A percentile compares a stretch with the other conserved stretches of the same genome.
Evolutionary conservation across 2,888 invertebrate genomes (phyloP).

Genomic region (Arctia plantaginis): DNA sequence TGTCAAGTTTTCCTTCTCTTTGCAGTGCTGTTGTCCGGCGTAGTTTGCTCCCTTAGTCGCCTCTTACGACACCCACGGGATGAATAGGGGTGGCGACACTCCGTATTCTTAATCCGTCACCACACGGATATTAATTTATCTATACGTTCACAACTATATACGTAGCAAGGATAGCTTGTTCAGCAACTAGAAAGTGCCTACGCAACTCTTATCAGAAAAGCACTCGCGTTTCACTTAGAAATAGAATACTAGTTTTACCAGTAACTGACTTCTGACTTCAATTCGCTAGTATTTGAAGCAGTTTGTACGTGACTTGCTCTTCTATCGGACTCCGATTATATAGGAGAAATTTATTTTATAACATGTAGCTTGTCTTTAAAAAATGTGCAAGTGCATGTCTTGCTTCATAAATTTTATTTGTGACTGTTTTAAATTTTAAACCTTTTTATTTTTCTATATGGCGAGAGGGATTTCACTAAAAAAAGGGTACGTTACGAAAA

Average conservation of each 20-base stretch:
- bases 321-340: neutral
- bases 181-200: conserved; percentile 8
- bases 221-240: conserved; percentile 11
- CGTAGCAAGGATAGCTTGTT: neutral
- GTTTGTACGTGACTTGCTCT: conserved; percentile 13
- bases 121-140: conserved; percentile 11
- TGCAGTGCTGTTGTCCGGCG: no score
- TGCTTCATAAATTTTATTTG: neutral
- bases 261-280: conserved; percentile 13
- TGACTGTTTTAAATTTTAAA: neutral
- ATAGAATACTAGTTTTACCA: conserved; percentile 8
- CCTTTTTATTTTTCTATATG: no score
- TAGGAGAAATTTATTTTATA: neutral
- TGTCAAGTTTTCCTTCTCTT: no score
- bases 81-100: no score
- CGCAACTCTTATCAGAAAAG: conserved; percentile 16
- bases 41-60: no score
- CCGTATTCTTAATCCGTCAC: no score
- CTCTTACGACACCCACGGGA: no score
- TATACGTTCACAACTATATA: neutral
- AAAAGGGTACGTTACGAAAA: no score
- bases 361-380: neutral
- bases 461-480: no score
- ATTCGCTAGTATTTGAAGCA: conserved; percentile 12
- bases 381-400: no score